phyloP scores from a whole-genome alignment of 2,113 vertebrate species.

The Corythaeola cristata region DNA sequence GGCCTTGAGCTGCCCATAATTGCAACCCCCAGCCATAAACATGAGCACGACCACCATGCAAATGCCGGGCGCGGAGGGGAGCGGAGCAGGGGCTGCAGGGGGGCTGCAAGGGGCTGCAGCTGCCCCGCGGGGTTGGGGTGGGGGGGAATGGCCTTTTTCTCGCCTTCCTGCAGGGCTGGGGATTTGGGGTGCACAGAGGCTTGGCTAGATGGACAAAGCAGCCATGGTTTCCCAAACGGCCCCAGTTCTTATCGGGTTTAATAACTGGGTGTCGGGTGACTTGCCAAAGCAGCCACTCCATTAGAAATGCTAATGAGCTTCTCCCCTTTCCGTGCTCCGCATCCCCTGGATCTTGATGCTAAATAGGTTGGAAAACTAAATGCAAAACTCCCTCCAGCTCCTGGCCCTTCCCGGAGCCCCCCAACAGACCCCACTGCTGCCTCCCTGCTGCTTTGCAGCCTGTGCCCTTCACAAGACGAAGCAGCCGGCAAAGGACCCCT shows the following conservation, averaged over 20 bases:
- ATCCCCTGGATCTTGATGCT: not conserved
- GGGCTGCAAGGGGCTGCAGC: not conserved
- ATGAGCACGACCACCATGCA: not conserved
- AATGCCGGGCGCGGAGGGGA: fast-evolving
- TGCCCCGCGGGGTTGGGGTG: fast-evolving
- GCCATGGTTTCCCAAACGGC: not conserved
- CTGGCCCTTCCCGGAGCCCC: not conserved
- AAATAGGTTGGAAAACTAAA: not conserved
- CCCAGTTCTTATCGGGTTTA: not conserved
- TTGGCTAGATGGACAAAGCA: not conserved
- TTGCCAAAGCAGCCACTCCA: not conserved
- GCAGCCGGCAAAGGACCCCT: not conserved
- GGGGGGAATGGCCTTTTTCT: not conserved
- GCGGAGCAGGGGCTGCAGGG: fast-evolving
- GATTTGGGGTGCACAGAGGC: not conserved
- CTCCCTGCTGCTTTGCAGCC: not conserved
- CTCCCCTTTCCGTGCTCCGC: not conserved
- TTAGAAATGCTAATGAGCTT: slow-evolving; percentile 3
- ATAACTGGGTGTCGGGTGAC: not conserved
- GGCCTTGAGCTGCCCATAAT: not conserved
- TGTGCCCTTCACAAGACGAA: not conserved
- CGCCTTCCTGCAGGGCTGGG: not conserved
- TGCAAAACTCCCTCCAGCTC: not conserved
- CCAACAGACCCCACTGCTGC: not conserved
- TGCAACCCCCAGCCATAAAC: not conserved